These are phyloP conservation scores for Oreortyx pictus DNA, from an alignment of 2,797 vertebrate species.

Conservation along the genomic window DNA sequence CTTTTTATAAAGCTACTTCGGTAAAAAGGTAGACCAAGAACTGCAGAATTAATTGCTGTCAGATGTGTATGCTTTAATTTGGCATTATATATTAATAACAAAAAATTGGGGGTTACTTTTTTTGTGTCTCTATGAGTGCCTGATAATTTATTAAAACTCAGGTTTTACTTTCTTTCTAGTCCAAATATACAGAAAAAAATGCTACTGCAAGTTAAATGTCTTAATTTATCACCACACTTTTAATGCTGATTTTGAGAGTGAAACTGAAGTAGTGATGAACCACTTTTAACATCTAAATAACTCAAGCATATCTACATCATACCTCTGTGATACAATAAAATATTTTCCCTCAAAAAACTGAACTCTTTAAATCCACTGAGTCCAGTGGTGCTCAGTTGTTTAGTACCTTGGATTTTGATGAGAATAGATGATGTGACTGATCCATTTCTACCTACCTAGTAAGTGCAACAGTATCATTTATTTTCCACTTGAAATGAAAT, in stretches of 20 bases:
- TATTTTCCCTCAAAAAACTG: conserved; percentile 46
- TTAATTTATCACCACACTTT: not conserved
- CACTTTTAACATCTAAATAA: not conserved
- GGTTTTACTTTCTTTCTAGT: conserved; percentile 7
- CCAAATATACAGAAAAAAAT: conserved; percentile 40
- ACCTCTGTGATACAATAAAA: conserved; percentile 32
- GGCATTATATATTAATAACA: not conserved
- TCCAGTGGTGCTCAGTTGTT: conserved; percentile 27
- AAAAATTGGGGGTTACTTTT: conserved; percentile 38
- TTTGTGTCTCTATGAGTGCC: conserved; percentile 32
- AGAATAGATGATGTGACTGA: conserved; percentile 1
- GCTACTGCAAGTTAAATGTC: conserved; percentile 36
- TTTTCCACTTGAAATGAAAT: not conserved
- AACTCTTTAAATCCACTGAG: not conserved
- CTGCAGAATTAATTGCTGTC: conserved; percentile 66
- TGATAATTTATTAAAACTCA: conserved; percentile 60
- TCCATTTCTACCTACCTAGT: not conserved
- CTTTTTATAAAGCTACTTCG: conserved; percentile 66
- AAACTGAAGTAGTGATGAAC: conserved; percentile 31
- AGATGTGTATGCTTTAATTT: conserved; percentile 63
- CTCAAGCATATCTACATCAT: conserved; percentile 19
- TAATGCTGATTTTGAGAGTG: conserved; percentile 30
- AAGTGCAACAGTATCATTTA: not conserved
- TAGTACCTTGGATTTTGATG: conserved; percentile 46
- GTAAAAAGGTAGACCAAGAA: conserved; percentile 47